Conservation (phyloP, 2,113 vertebrate species). For the Cyanistes caeruleus region DNA sequence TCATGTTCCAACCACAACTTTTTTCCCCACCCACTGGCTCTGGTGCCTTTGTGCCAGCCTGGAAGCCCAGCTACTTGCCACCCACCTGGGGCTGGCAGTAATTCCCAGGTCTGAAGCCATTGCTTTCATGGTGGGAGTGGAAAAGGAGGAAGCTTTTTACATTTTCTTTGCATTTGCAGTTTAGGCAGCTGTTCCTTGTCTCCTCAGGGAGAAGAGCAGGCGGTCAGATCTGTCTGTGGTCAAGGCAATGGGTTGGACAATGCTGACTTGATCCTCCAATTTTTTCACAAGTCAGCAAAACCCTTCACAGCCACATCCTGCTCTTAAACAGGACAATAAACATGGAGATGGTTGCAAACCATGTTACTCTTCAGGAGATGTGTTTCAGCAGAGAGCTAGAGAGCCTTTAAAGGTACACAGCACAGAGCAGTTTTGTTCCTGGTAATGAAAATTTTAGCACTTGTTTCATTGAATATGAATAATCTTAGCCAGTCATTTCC, state of each 20-base stretch:
- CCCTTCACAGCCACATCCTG: not conserved
- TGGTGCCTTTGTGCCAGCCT: not conserved
- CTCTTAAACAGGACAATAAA: not conserved
- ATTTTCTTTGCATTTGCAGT: not conserved
- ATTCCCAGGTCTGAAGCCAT: not conserved
- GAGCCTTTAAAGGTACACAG: not conserved
- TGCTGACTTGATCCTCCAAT: not conserved
- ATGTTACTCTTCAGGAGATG: not conserved
- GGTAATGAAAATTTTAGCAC: not conserved
- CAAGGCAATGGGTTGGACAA: not conserved
- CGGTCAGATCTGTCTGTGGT: not conserved
- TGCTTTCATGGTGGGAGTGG: rapidly evolving
- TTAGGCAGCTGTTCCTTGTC: not conserved
- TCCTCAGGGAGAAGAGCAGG: not conserved
- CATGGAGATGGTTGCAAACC: not conserved
- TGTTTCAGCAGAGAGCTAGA: not conserved
- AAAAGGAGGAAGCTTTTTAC: not conserved
- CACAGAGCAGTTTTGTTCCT: not conserved
- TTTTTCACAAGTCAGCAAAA: not conserved
- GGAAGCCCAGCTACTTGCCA: not conserved
- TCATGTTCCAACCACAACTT: not conserved
- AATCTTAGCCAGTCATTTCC: not conserved
- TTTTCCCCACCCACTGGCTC: not conserved
- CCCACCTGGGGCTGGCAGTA: not conserved
- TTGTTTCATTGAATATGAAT: not conserved